These are phyloP conservation scores for Phenganax marumi DNA, from an alignment of 92 coral and sea anemone species.

Conservation along the genomic window DNA sequence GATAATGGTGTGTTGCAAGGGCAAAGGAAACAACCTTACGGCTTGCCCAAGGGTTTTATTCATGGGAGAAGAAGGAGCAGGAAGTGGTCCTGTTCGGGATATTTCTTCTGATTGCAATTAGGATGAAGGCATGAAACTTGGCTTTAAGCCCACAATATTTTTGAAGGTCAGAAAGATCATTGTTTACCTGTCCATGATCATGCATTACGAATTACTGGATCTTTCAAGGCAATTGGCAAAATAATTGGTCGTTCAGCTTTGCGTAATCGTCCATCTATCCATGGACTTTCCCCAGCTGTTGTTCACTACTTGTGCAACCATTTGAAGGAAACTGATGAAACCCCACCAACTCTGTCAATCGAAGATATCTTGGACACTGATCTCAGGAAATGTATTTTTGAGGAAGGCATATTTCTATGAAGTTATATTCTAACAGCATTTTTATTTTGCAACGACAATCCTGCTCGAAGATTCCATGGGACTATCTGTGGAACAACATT, in stretches of 20 bases:
- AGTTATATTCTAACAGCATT: too few species aligned
- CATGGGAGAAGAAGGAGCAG: constrained; percentile 60
- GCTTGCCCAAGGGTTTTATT: constrained; percentile 43
- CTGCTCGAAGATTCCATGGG: too few species aligned
- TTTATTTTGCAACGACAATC: too few species aligned
- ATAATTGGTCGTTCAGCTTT: constrained; percentile 58
- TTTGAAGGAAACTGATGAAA: constrained; percentile 11
- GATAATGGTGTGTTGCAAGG: constrained; percentile 50
- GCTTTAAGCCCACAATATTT: constrained; percentile 44
- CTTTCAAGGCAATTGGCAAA: constrained; percentile 50
- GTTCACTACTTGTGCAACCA: constrained; percentile 44
- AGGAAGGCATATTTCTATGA: constrained; percentile 20
- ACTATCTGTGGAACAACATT: too few species aligned
- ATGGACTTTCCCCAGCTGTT: constrained; percentile 50
- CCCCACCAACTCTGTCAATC: constrained; percentile 43
- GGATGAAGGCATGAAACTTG: constrained; percentile 48
- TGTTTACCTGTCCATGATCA: constrained; percentile 50
- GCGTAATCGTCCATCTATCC: constrained; percentile 54
- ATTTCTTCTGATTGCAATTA: constrained; percentile 49
- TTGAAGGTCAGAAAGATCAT: constrained; percentile 60
- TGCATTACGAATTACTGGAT: constrained; percentile 46
- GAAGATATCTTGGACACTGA: constrained; percentile 55
- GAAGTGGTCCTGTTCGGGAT: constrained; percentile 20
- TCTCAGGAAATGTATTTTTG: constrained; percentile 38
- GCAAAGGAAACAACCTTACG: constrained; percentile 31